Conservation (phyloP, 2,888 invertebrate species). For the Campaea margaritaria region DNA sequence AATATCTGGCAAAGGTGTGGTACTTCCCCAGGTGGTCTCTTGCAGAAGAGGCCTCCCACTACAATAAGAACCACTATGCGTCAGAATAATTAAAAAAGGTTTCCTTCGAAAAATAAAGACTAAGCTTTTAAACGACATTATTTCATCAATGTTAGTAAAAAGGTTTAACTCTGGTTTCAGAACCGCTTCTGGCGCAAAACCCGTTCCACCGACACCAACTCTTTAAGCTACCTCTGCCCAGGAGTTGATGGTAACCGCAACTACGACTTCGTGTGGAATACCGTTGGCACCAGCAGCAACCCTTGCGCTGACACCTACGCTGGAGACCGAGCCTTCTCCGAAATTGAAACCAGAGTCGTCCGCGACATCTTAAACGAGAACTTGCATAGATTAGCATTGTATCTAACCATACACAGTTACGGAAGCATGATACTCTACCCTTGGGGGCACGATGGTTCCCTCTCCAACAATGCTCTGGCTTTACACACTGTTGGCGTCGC, state of each 20-base stretch:
- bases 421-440: slow-evolving; percentile 89
- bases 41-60: too few relatives aligned
- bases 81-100: too few relatives aligned
- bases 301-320: slow-evolving; percentile 87
- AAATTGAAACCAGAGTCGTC: slow-evolving; percentile 86
- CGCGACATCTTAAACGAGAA: slow-evolving; percentile 83
- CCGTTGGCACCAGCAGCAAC: slow-evolving; percentile 80
- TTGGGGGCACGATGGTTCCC: slow-evolving; percentile 86
- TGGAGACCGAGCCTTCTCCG: slow-evolving; percentile 87
- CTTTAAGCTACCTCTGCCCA: slow-evolving; percentile 71
- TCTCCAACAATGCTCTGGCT: slow-evolving; percentile 77
- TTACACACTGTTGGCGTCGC: slow-evolving; percentile 73
- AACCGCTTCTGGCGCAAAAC: slow-evolving; percentile 89
- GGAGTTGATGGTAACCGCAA: slow-evolving; percentile 92
- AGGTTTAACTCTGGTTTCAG: slow-evolving; percentile 59
- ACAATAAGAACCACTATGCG: too few relatives aligned
- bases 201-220: slow-evolving; percentile 75
- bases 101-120: too few relatives aligned
- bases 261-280: slow-evolving; percentile 89
- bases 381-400: slow-evolving; percentile 84
- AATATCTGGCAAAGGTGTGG: too few relatives aligned
- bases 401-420: slow-evolving; percentile 90
- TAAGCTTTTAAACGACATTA: too few relatives aligned
- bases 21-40: too few relatives aligned
- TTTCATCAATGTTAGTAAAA: not conserved